These are phyloP conservation scores for Aphaenogaster rudis DNA, from an alignment of 1,140 invertebrate genomes.

Conservation along the genomic window DNA sequence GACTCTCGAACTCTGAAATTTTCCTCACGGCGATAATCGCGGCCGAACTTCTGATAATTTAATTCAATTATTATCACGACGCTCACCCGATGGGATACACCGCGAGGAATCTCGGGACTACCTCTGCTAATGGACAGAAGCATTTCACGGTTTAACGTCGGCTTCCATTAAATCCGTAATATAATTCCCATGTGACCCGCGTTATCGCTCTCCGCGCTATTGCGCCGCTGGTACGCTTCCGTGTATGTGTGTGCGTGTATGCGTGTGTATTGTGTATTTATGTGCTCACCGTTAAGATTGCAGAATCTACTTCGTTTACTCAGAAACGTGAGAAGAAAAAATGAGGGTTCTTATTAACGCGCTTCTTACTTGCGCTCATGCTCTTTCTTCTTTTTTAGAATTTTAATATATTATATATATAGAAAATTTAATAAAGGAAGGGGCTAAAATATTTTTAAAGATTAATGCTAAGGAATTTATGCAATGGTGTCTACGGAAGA, in stretches of 20 bases:
- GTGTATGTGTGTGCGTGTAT: neutral
- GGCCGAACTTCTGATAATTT: conserved; percentile 34
- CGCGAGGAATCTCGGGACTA: conserved; percentile 29
- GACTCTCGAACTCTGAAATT: conserved; percentile 1
- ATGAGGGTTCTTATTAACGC: neutral
- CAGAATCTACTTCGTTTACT: conserved; percentile 11
- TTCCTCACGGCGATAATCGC: conserved; percentile 29
- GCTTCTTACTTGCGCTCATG: neutral
- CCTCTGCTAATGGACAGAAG: conserved; percentile 47
- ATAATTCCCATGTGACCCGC: conserved; percentile 34
- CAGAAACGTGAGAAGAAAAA: conserved; percentile 2
- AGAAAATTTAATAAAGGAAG: neutral
- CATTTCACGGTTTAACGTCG: conserved; percentile 57
- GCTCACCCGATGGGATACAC: conserved; percentile 18
- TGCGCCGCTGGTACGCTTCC: neutral
- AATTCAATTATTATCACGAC: conserved; percentile 56
- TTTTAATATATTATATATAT: neutral
- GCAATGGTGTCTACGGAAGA: neutral
- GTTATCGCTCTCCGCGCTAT: conserved; percentile 40
- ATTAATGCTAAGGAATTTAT: neutral
- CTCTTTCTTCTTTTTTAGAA: neutral
- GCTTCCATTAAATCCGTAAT: conserved; percentile 48
- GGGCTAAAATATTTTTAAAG: neutral
- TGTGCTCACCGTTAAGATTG: conserved; percentile 5
- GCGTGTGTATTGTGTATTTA: neutral